A percentile compares a stretch with the other conserved stretches of the same genome.
phyloP scores from a whole-genome alignment of 2,113 vertebrate species.

The Gallinago jamesoni region DNA sequence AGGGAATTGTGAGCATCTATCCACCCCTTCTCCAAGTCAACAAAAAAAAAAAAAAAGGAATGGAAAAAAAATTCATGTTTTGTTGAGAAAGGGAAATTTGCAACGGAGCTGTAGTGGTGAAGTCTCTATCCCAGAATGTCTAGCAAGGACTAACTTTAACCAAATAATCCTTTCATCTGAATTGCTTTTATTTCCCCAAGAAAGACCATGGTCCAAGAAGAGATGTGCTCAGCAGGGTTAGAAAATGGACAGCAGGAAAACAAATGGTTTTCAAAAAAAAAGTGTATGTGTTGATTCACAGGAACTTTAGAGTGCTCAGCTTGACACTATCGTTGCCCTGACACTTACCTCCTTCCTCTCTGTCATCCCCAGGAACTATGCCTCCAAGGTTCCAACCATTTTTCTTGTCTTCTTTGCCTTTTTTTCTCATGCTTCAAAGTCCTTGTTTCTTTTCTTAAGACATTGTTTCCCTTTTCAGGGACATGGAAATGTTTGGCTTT shows the following conservation, averaged over 20 bases:
- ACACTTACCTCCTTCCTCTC: background rate
- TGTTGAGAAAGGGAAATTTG: background rate
- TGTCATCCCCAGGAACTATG: accelerated
- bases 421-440: background rate
- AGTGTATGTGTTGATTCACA: background rate
- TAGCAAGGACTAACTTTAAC: background rate
- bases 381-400: background rate
- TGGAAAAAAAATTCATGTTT: background rate
- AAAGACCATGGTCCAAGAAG: background rate
- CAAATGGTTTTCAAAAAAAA: background rate
- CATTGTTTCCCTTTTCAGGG: background rate
- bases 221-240: background rate
- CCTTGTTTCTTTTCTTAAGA: background rate
- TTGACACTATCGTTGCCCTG: background rate
- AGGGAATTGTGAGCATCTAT: background rate
- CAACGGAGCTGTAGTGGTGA: background rate
- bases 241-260: background rate
- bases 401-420: background rate
- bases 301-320: background rate
- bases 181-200: background rate
- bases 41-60: background rate
- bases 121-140: background rate
- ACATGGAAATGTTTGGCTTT: background rate
- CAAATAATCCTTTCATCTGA: background rate
- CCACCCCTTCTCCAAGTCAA: background rate